Conservation (phyloP, 53 echinoderm and acorn worm genomes). For the Mesocentrotus franciscanus region DNA sequence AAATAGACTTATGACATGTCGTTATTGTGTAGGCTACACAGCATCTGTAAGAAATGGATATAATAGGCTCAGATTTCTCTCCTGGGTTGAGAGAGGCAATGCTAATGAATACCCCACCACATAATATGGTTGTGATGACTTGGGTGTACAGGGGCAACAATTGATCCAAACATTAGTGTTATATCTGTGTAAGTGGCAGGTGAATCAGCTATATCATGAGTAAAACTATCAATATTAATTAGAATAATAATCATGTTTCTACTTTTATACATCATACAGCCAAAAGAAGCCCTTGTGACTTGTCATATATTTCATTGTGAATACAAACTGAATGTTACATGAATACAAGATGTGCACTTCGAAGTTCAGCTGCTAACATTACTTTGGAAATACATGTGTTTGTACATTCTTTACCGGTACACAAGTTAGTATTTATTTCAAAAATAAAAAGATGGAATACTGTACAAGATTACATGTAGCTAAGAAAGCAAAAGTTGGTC, state of each 20-base stretch:
- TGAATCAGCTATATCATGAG: background rate
- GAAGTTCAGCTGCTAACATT: conserved; percentile 14
- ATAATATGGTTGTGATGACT: background rate
- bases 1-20: background rate
- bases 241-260: background rate
- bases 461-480: too few relatives aligned
- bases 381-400: conserved; percentile 6
- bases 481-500: too few relatives aligned
- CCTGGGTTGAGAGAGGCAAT: background rate
- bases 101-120: background rate
- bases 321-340: background rate
- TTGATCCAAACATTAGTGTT: background rate
- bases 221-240: background rate
- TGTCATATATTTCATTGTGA: conserved; percentile 2
- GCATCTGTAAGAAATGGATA: background rate
- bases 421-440: background rate
- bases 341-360: background rate
- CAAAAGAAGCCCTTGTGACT: background rate
- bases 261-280: background rate
- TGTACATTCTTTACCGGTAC: background rate
- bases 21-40: background rate
- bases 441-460: background rate
- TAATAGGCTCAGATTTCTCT: background rate
- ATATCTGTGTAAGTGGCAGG: background rate
- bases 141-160: background rate